Percentiles rank a stretch among this genome's conserved stretches.
Conservation (phyloP, 2,888 invertebrate genomes). For the Brenthis ino region DNA sequence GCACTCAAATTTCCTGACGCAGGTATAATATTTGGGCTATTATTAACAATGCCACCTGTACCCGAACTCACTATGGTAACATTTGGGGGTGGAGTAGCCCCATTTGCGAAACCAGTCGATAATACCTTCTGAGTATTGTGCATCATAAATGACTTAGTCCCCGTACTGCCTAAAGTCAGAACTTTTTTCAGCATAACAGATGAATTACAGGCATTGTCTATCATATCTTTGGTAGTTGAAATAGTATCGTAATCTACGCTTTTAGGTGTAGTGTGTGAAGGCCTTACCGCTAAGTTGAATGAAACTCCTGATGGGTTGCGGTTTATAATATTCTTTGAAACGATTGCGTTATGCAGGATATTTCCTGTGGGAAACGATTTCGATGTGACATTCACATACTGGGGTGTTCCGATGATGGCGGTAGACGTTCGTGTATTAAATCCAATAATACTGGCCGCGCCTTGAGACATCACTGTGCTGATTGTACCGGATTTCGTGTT, state of each 20-base stretch:
- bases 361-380: slow-evolving; percentile 78
- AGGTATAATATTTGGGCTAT: slow-evolving; percentile 55
- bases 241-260: slow-evolving; percentile 72
- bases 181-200: slow-evolving; percentile 80
- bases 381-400: slow-evolving; percentile 75
- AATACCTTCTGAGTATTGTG: slow-evolving; percentile 77
- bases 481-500: slow-evolving; percentile 72
- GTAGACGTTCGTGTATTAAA: slow-evolving; percentile 71
- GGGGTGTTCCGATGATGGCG: slow-evolving; percentile 69
- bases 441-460: slow-evolving; percentile 75
- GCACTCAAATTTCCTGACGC: slow-evolving; percentile 73
- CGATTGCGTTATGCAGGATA: slow-evolving; percentile 77
- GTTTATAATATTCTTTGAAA: slow-evolving; percentile 74
- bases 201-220: slow-evolving; percentile 77
- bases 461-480: slow-evolving; percentile 77
- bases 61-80: slow-evolving; percentile 78
- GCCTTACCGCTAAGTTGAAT: slow-evolving; percentile 68
- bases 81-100: slow-evolving; percentile 71
- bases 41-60: slow-evolving; percentile 58
- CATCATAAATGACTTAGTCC: slow-evolving; percentile 78
- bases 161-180: slow-evolving; percentile 73
- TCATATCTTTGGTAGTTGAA: slow-evolving; percentile 77
- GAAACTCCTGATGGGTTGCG: slow-evolving; percentile 67
- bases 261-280: slow-evolving; percentile 62
- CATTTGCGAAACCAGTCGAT: slow-evolving; percentile 74